Conservation (phyloP, 2,113 vertebrate species). For the Scomber scombrus region DNA sequence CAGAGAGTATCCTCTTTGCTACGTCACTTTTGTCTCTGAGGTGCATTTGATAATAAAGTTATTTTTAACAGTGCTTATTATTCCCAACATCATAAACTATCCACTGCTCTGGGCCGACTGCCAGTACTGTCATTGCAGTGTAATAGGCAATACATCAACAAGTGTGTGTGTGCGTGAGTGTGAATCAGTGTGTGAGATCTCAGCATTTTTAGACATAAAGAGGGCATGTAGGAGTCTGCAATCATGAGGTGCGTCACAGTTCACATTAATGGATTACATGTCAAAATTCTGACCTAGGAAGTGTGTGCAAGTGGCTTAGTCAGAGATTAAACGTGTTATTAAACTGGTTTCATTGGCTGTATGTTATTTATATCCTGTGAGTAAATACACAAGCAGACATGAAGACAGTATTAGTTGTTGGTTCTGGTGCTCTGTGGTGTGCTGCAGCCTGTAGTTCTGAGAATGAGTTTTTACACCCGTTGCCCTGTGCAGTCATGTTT, state of each 20-base stretch:
- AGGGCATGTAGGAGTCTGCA: conserved; percentile 13
- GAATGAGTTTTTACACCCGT: conserved; percentile 42
- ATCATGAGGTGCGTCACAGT: conserved; percentile 1
- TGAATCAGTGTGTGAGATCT: conserved; percentile 23
- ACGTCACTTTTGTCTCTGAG: conserved; percentile 57
- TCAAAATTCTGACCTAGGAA: background rate
- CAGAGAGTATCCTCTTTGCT: conserved; percentile 15
- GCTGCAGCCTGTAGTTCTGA: conserved; percentile 35
- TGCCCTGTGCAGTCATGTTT: conserved; percentile 68
- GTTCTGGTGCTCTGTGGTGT: conserved; percentile 20
- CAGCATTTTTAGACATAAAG: conserved; percentile 32
- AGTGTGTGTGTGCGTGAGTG: conserved; percentile 34
- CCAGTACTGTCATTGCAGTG: conserved; percentile 64
- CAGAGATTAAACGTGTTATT: background rate
- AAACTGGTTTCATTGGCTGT: background rate
- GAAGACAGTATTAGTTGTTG: conserved; percentile 18
- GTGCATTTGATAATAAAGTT: conserved; percentile 70
- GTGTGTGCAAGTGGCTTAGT: background rate
- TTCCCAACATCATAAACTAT: conserved; percentile 75
- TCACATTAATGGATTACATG: conserved; percentile 9
- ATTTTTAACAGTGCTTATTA: conserved; percentile 76
- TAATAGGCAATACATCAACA: conserved; percentile 77
- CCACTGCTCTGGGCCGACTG: conserved; percentile 61
- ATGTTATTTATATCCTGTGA: conserved; percentile 15
- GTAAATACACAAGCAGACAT: conserved; percentile 36